Evolutionary conservation across 2,797 vertebrate genomes (phyloP), one percentile per base, ranked within the genome.

Genomic region (Parambassis ranga): DNA sequence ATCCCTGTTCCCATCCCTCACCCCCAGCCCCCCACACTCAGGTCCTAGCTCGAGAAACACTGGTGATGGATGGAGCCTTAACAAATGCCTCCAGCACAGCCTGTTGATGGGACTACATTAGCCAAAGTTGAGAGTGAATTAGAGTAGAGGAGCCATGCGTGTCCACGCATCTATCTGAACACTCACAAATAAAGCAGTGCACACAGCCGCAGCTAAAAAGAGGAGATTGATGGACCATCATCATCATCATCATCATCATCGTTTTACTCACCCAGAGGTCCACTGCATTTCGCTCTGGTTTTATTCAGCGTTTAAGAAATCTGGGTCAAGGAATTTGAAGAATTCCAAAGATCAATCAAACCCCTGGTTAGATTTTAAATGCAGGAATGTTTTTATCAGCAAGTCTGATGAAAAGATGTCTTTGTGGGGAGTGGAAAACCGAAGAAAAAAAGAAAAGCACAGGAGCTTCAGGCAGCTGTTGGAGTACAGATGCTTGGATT

Each of bases 1-100:
- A 76, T 75, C 65, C 41, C 44, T 63, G 4, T 19, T 37, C 44
- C 36, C 37, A 36, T 65, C 41, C n/a, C 18, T 66, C 72, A 35
- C n/a, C 26, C 60, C 47, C 11, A 7, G 65, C 69, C 38, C 61
- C 56, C 36, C 26, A n/a, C 0, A 9, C 36, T 41, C 51, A 31
- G 31, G 27, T 51, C 53, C 19, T 13, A 32, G 64, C 51, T 66
- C 76, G 73, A 74, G 39, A 77, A 81, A 48, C 57, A 4, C 43
- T 42, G 62, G 43, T 88, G 86, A 90, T 84, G 49, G 77, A 90
- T 91, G 75, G 67, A 65, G 48, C 37, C 38, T 46, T 41, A 79
- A 72, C 75, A 76, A 59, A 87, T 82, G 82, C 58, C 33, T 66
- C 61, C 56, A 44, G 58, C 39, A 5, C 30, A 50, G 77, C 72